Percentiles rank a stretch among this genome's conserved stretches.
Evolutionary conservation across 2,888 invertebrate species (phyloP).

Genomic region (Lithophane leautieri): DNA sequence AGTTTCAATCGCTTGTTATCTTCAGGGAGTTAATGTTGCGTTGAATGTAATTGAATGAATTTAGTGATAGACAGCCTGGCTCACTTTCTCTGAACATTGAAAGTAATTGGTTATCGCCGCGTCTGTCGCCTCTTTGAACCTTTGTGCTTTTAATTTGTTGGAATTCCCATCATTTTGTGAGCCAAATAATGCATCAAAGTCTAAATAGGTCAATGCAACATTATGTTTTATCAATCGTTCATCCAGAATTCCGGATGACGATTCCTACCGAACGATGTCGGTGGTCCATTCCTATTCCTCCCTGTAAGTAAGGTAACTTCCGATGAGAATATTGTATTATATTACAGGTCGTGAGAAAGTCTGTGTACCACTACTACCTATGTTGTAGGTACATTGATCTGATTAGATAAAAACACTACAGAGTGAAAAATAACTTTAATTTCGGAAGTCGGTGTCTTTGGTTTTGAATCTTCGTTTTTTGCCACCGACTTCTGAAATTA

Average conservation of each 20-base stretch:
- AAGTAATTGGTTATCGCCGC: conserved; percentile 44
- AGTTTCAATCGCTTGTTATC: background rate
- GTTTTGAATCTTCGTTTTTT: no score
- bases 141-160: background rate
- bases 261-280: background rate
- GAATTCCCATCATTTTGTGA: background rate
- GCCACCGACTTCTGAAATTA: no score
- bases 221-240: background rate
- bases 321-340: conserved; percentile 1
- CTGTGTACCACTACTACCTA: background rate
- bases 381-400: background rate
- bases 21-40: background rate
- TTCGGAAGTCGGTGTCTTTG: no score
- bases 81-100: conserved; percentile 57
- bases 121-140: background rate
- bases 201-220: background rate
- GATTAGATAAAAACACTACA: background rate
- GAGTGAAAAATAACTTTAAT: no score
- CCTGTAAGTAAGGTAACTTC: background rate
- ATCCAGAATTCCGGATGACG: background rate
- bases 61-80: conserved; percentile 25
- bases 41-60: conserved; percentile 33
- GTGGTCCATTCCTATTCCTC: background rate
- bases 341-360: background rate
- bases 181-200: background rate